These are phyloP conservation scores for Tichodroma muraria DNA, from an alignment of 2,113 vertebrate genomes.

Conservation along the genomic window DNA sequence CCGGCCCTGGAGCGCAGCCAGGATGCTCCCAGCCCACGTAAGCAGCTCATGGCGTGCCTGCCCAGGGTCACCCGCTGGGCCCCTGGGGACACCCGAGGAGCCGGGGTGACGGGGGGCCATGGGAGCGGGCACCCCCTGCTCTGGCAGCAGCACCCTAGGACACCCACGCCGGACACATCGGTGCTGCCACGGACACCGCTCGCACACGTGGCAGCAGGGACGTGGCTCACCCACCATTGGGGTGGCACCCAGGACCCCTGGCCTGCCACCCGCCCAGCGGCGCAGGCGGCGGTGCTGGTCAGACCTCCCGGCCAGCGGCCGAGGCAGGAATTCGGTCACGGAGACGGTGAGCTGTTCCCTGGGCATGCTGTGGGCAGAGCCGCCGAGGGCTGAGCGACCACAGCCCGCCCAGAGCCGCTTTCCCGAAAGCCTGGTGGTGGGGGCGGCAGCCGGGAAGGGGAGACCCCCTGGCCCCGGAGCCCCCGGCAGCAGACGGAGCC, in stretches of 20 bases:
- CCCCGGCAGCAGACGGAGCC: not conserved
- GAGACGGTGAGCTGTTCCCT: constrained; percentile 32
- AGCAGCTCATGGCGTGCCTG: not conserved
- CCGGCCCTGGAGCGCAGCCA: not conserved
- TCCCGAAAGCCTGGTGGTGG: not conserved
- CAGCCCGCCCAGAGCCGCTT: not conserved
- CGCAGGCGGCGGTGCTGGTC: not conserved
- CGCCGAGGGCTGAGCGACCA: not conserved
- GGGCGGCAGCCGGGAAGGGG: not conserved
- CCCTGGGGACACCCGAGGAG: not conserved
- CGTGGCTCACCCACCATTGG: rapidly evolving
- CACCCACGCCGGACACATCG: rapidly evolving
- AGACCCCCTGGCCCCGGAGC: not conserved
- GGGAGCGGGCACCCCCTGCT: not conserved
- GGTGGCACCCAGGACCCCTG: not conserved
- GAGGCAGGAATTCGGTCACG: not conserved
- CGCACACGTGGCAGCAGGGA: rapidly evolving
- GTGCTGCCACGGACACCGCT: not conserved
- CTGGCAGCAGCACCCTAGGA: not conserved
- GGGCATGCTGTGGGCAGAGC: constrained; percentile 45
- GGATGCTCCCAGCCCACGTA: constrained; percentile 32
- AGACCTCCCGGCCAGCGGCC: not conserved
- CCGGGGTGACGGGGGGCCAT: not conserved
- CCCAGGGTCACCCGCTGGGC: not conserved
- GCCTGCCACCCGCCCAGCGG: not conserved